Evolutionary conservation across 1,140 invertebrate genomes (phyloP), one percentile per base, ranked within the genome.

Genomic region (Globodera rostochiensis): DNA sequence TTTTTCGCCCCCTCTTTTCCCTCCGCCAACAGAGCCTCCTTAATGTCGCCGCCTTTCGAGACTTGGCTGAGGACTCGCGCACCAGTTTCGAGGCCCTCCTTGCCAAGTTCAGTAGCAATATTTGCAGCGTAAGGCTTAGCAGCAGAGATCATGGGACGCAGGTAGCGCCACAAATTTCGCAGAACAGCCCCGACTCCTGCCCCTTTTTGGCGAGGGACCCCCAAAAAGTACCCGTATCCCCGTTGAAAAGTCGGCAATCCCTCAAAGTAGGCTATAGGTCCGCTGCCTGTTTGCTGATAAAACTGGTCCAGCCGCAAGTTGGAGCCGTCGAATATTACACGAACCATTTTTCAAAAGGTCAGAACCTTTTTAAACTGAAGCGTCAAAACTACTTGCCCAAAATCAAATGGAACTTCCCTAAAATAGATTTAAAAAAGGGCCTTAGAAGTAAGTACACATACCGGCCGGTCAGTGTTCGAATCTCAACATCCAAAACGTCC

Each of bases 251-350:
- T 64, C 6, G 57, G 57, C 19, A 15, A 6, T 0, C 57, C 57
- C 57, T 64, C 11, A 64, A 64, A 64, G 4, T 53, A 53, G 50
- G 36, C 0, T 64, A 47, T 21, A 4, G n/a, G 25, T 1, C 73
- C 73, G 13, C 45, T 13, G 2, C 73, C 73, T 25, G 6, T 11
- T 47, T 74, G 73, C 80, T 50, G 8, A 45, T 80, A 80, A 50
- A 80, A 0, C 81, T 57, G 1, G 21, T 77, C 36, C 7, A 80
- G 9, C 4, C 47, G 19, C 57, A 73, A 49, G 6, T 57, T 25
- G n/a, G 60, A 21, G 78, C 46, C 57, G 80, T 80, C 79, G 21
- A 80, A 80, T 53, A 80, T 80, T 11, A 80, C 57, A 36, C 80
- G 78, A 7, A 77, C 67, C 79, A 80, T 80, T 81, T 47, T 67